phyloP scores from a whole-genome alignment of 37 sponge, comb jelly and placozoan genomes.

The Agelas oroides region DNA sequence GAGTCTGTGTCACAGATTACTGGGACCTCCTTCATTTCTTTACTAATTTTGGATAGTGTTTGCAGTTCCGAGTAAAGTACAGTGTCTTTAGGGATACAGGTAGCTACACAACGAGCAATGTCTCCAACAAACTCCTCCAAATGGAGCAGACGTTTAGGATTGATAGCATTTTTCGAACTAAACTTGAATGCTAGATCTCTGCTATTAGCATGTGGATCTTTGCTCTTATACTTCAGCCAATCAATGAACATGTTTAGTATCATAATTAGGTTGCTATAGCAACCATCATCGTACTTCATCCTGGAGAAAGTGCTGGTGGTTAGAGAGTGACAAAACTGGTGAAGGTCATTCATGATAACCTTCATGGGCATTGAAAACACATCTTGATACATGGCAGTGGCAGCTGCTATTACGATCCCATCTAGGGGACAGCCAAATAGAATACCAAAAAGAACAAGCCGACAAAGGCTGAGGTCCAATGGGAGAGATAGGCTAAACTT shows the following conservation, averaged over 20 bases:
- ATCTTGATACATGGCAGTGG: slow-evolving; percentile 43
- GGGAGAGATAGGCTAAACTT: slow-evolving; percentile 44
- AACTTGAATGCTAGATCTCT: slow-evolving; percentile 9
- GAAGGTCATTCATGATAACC: slow-evolving; percentile 19
- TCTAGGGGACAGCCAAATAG: slow-evolving; percentile 55
- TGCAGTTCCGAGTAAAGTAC: slow-evolving; percentile 6
- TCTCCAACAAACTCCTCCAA: slow-evolving; percentile 30
- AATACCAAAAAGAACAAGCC: slow-evolving; percentile 44
- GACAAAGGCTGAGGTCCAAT: slow-evolving; percentile 40
- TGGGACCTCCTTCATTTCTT: neutral
- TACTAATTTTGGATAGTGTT: neutral
- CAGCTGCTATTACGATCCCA: slow-evolving; percentile 56
- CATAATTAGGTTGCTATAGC: slow-evolving; percentile 52
- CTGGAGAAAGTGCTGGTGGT: slow-evolving; percentile 15
- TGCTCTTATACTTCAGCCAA: slow-evolving; percentile 14
- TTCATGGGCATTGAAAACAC: slow-evolving; percentile 31
- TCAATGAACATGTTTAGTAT: slow-evolving; percentile 41
- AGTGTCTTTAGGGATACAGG: slow-evolving; percentile 11
- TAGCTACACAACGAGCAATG: slow-evolving; percentile 8
- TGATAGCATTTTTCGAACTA: neutral
- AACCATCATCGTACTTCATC: slow-evolving; percentile 20
- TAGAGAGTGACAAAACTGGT: slow-evolving; percentile 27
- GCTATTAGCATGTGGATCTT: neutral
- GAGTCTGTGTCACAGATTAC: too few species aligned
- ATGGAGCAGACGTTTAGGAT: slow-evolving; percentile 12